Base-by-base conservation (phyloP, 2,888 invertebrate species). In the Asteroscopus sphinx region DNA sequence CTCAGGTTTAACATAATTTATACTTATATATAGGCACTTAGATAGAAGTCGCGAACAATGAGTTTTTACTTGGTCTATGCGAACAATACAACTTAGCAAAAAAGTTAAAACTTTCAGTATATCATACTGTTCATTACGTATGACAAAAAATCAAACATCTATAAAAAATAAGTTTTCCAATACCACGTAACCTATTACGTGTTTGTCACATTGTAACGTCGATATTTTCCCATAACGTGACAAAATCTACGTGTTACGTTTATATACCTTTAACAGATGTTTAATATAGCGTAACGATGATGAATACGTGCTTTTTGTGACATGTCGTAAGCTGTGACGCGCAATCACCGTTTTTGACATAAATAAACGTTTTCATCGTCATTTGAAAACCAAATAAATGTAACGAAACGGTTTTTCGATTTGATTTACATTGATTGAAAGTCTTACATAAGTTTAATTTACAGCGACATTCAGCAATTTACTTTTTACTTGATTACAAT, bases 171-270 rank as follows among this genome's bases (percentile, higher is more conserved):
- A 30, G 8, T 71, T 65, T 59, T 58, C 44, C 33, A 39, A 63
- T 73, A 54, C 56, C 46, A 61, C 67, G 63, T 73, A 67, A 68
- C 53, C 44, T 45, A 56, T 68, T 65, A 70, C 73, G 58, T 68
- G 47, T 61, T 59, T 51, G 57, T 56, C 46, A 66, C 42, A 48
- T 57, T 54, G 40, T 68, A 49, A 47, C 42, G 57, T 52, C 49
- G 59, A 56, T 64, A 55, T 73, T 73, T n/a, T 75, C 67, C 68
- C 76, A 71, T 73, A 63, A 41, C n/a, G n/a, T n/a, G n/a, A n/a
- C n/a, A n/a, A n/a, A n/a, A 51, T 51, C 64, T 57, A 65, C 70
- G 61, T 68, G 52, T 55, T 51, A 58, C 53, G 51, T 46, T 56
- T 71, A 67, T 63, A 51, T 46, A 37, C 32, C 41, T 67, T 61